phyloP scores from a whole-genome alignment of 2,797 vertebrate genomes.

The Fringilla coelebs region DNA sequence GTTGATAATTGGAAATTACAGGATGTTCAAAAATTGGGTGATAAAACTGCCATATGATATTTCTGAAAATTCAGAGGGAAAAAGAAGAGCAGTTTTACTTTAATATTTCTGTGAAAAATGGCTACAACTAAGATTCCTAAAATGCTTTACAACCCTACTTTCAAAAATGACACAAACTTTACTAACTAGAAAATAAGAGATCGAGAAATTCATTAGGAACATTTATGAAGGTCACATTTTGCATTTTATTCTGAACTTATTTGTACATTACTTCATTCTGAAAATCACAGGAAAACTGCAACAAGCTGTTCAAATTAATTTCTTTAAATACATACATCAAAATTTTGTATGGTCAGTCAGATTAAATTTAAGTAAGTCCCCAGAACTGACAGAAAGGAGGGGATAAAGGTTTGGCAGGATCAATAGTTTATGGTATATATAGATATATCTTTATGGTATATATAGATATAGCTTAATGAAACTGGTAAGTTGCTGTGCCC shows the following conservation, averaged over 20 bases:
- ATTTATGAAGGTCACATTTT: background rate
- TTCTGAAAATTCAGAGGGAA: background rate
- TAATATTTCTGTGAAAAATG: conserved; percentile 28
- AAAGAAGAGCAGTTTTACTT: background rate
- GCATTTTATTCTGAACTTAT: background rate
- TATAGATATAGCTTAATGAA: background rate
- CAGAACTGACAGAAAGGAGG: background rate
- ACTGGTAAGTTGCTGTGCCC: background rate
- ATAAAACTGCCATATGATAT: conserved; percentile 13
- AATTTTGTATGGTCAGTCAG: background rate
- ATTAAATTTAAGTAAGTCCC: background rate
- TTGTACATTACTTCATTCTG: background rate
- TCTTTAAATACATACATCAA: background rate
- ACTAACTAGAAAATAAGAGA: background rate
- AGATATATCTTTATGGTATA: too few relatives aligned
- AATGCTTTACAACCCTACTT: background rate
- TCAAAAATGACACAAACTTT: background rate
- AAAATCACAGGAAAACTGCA: background rate
- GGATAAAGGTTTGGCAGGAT: background rate
- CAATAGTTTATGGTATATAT: background rate
- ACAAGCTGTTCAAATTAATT: background rate
- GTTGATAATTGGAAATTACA: conserved; percentile 5
- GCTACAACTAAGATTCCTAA: background rate
- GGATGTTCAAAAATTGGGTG: conserved; percentile 29
- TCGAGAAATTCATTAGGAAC: background rate